These are phyloP conservation scores for Eptatretus atami DNA, from an alignment of 2,797 vertebrate species.

Conservation along the genomic window DNA sequence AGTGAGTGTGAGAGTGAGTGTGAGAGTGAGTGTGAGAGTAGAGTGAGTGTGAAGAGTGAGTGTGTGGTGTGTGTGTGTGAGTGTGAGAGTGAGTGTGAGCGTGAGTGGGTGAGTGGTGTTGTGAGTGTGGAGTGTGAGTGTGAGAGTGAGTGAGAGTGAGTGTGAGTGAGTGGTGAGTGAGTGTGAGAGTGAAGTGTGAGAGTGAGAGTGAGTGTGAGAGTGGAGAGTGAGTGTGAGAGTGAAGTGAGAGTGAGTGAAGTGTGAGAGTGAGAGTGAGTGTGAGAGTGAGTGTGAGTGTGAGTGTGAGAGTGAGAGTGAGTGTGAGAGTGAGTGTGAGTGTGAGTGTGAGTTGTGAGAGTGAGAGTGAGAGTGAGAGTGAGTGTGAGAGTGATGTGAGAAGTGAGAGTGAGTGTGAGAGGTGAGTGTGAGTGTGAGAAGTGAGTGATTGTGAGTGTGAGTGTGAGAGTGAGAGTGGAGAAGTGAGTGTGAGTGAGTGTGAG, in stretches of 20 bases:
- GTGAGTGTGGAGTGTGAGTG: not conserved
- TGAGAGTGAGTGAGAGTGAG: not conserved
- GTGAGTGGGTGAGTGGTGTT: not conserved
- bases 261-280: not conserved
- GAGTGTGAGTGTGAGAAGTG: not conserved
- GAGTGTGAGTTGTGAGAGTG: not conserved
- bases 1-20: not conserved
- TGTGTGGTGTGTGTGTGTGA: not conserved
- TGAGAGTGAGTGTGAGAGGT: too few species aligned
- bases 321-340: too few species aligned
- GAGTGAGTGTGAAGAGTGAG: not conserved
- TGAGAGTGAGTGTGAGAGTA: not conserved
- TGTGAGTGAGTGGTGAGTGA: not conserved
- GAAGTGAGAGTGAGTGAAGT: too few species aligned
- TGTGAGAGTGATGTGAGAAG: not conserved
- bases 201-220: not conserved
- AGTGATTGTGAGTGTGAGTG: not conserved
- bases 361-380: not conserved
- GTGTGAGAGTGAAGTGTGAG: not conserved
- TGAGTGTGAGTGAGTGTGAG: not conserved
- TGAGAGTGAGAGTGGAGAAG: not conserved
- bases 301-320: not conserved
- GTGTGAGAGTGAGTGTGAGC: too few species aligned
- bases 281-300: too few species aligned
- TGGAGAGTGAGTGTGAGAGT: constrained; percentile 1